Base-by-base conservation (phyloP, 1,140 invertebrate genomes). In the Eriocheir sinensis region DNA sequence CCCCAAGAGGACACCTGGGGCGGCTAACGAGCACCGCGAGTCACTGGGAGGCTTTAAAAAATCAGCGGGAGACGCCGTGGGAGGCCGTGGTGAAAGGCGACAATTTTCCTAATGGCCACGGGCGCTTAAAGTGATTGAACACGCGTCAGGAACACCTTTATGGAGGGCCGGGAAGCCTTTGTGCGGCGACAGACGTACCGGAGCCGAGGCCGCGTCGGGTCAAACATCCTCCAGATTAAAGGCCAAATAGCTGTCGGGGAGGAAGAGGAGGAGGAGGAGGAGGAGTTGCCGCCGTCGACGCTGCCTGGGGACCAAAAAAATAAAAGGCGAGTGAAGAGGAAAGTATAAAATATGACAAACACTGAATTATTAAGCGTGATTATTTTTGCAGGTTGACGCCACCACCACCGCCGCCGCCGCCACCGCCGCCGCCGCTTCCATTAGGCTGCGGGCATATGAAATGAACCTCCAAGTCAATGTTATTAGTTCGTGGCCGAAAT, bases 91-190 rank as follows among this genome's bases (percentile, higher is more conserved):
- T 86, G 91, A 83, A 53, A 93, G 91, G 80, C 91, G 79, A 93
- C 91, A 93, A 93, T 93, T 93, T 93, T 93, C 91, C 91, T 93
- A 93, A 93, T 93, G 91, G 91, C 80, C 80, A 79, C 40, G 72
- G 79, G 15, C 81, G 80, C 81, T 93, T 93, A 93, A 93, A 93
- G 91, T 93, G 91, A 93, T 93, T 93, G 91, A 93, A 93, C 38
- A 53, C 91, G 38, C 91, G 80, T 83, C 38, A 17, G 40, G 38
- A 44, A 38, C 41, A 81, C 91, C 91, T 93, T 93, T 93, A 85
- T 93, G 91, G 81, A 34, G 80, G 34, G 91, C 91, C 60, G 91
- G 41, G 91, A 85, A 85, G 38, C 79, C 32, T 83, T 81, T 48
- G 60, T 41, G 38, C 30, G 90, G 41, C 9, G 81, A 36, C 27